Conservation (phyloP, 2,113 vertebrate species). For the Vulpes ferrilata region DNA sequence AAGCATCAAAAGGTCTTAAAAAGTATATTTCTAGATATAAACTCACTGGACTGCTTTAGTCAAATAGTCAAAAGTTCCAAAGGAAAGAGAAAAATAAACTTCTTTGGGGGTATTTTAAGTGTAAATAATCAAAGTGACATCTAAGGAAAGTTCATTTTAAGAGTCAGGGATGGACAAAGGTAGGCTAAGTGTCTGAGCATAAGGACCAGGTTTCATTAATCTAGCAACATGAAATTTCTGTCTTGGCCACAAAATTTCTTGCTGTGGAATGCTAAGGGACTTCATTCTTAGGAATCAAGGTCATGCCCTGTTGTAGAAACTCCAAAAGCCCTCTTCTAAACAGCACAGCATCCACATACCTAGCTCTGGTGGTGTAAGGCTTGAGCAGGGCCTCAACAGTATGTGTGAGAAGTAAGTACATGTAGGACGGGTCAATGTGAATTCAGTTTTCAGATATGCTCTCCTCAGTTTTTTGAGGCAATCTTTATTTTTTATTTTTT, state of each 20-base stretch:
- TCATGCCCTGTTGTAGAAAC: not conserved
- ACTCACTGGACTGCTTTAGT: not conserved
- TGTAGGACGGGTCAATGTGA: not conserved
- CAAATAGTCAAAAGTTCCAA: not conserved
- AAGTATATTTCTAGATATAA: not conserved
- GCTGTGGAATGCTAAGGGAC: not conserved
- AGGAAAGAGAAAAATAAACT: not conserved
- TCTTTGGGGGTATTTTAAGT: not conserved
- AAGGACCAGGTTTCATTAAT: too few relatives aligned
- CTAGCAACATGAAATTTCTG: not conserved
- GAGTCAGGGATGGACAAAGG: not conserved
- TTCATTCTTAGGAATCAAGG: not conserved
- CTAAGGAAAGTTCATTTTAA: not conserved
- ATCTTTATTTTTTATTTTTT: not conserved
- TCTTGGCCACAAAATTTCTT: not conserved
- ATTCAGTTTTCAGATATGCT: not conserved
- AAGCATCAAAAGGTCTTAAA: not conserved
- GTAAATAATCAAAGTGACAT: not conserved
- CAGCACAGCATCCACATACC: not conserved
- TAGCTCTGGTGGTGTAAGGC: rapidly evolving
- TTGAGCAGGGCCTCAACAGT: rapidly evolving
- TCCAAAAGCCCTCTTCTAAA: not conserved
- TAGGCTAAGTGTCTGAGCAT: rapidly evolving
- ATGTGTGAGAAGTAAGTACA: not conserved
- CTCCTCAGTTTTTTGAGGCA: not conserved